Evolutionary conservation across 2,113 vertebrate species (phyloP).

Genomic region (Leptobrachium ailaonicum): DNA sequence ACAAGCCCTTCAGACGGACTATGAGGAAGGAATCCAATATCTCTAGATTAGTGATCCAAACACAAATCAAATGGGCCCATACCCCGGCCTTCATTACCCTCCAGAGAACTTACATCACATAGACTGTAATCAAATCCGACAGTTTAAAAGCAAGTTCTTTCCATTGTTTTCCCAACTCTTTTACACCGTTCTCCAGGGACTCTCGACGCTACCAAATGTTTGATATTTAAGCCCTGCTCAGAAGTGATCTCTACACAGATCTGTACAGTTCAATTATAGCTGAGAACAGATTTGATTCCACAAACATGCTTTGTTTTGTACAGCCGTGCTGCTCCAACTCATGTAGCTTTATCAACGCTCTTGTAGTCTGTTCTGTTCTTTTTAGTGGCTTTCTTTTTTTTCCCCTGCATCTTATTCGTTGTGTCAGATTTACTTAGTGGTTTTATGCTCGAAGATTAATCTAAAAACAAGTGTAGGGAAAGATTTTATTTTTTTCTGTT

Average conservation of each 20-base stretch:
- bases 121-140: neutral
- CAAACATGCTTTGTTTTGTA: neutral
- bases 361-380: neutral
- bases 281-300: neutral
- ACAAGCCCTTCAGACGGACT: neutral
- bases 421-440: too few species aligned
- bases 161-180: neutral
- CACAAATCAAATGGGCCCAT: neutral
- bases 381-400: too few species aligned
- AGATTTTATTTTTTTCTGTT: too few species aligned
- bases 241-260: neutral
- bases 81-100: neutral
- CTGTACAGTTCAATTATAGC: constrained; percentile 13
- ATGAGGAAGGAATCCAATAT: neutral
- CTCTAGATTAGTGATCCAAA: neutral
- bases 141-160: neutral
- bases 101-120: neutral
- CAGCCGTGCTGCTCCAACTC: neutral
- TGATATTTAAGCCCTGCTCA: neutral
- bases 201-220: constrained; percentile 5
- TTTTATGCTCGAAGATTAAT: too few species aligned
- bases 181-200: neutral
- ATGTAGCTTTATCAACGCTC: neutral
- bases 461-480: too few species aligned
- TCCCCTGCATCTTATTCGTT: too few species aligned